These are phyloP conservation scores for Nezara viridula DNA, from an alignment of 2,888 invertebrate genomes.

Conservation along the genomic window DNA sequence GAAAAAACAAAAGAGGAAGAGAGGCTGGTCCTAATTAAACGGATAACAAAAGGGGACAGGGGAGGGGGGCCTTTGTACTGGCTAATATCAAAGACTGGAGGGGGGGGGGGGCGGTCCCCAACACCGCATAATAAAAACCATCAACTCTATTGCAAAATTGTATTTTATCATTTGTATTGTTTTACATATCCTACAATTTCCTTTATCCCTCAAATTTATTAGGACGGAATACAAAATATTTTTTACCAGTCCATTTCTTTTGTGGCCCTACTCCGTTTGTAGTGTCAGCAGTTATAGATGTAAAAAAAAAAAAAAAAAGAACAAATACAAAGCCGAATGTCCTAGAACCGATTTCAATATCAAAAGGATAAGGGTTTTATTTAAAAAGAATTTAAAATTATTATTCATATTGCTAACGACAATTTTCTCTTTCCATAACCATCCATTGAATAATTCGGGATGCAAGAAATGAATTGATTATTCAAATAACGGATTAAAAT, in stretches of 20 bases:
- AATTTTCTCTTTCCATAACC: not conserved
- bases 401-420: not conserved
- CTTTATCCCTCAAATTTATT: constrained; percentile 26
- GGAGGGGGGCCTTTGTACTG: not conserved
- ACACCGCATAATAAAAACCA: constrained; percentile 38
- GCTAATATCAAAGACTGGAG: constrained; percentile 17
- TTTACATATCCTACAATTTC: constrained; percentile 23
- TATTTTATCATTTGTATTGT: constrained; percentile 42
- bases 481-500: too few species aligned
- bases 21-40: constrained; percentile 48
- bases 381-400: not conserved
- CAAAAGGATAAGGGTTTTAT: not conserved
- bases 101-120: not conserved
- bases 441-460: too few species aligned
- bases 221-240: constrained; percentile 41
- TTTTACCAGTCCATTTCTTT: constrained; percentile 34
- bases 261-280: not conserved
- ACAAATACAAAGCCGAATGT: not conserved
- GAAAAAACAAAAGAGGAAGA: constrained; percentile 45
- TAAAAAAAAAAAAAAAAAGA: not conserved
- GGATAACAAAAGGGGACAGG: constrained; percentile 26
- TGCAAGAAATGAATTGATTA: too few species aligned
- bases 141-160: constrained; percentile 26
- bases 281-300: not conserved
- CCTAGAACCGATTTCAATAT: not conserved